phyloP scores from a whole-genome alignment of 1,140 invertebrate species.

The Hydropsyche tenuis region DNA sequence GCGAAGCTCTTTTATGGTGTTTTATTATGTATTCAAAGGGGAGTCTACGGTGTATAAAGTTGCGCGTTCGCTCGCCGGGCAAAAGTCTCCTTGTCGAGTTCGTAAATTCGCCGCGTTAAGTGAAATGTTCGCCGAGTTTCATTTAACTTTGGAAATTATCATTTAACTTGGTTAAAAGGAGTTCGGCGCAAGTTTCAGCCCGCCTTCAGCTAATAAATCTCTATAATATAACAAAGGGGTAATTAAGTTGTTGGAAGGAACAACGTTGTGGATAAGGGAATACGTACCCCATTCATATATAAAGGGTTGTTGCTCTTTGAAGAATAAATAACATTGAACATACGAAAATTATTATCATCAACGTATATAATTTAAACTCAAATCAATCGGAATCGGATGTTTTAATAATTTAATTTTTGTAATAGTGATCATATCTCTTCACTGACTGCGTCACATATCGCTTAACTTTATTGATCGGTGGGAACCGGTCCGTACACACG shows the following conservation, averaged over 20 bases:
- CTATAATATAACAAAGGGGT: slow-evolving; percentile 45
- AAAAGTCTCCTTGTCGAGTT: slow-evolving; percentile 40
- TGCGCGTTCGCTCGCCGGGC: background rate
- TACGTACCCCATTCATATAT: too few relatives aligned
- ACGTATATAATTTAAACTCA: too few relatives aligned
- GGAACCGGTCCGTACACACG: too few relatives aligned
- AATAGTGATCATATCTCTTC: too few relatives aligned
- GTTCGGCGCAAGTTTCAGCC: slow-evolving; percentile 35
- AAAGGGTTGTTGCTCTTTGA: background rate
- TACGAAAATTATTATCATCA: background rate
- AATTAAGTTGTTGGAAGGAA: slow-evolving; percentile 40
- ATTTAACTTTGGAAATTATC: slow-evolving; percentile 50
- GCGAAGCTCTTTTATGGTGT: background rate
- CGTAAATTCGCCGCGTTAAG: slow-evolving; percentile 48
- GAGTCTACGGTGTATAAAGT: too few relatives aligned
- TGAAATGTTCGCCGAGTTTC: slow-evolving; percentile 47
- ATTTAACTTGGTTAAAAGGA: slow-evolving; percentile 47
- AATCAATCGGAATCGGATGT: too few relatives aligned
- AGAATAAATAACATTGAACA: background rate
- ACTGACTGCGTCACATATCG: too few relatives aligned
- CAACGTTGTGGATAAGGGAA: background rate
- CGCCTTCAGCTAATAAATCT: slow-evolving; percentile 44
- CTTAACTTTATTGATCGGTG: too few relatives aligned
- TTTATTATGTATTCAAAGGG: background rate
- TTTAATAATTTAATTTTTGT: too few relatives aligned